phyloP scores from a whole-genome alignment of 2,888 invertebrate genomes.

The Alloscopus bannaensis region DNA sequence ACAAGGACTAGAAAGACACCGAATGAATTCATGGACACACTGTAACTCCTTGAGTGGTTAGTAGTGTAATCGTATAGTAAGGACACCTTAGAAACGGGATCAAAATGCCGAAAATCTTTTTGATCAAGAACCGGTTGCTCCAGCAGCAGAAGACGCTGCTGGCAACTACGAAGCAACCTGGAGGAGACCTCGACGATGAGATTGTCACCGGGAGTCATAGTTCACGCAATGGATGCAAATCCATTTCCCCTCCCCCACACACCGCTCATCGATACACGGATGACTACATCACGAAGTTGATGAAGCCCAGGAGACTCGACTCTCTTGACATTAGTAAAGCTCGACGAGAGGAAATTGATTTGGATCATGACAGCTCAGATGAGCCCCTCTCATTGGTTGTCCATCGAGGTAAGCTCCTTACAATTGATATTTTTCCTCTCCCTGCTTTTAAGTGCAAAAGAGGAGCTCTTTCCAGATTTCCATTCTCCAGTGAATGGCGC shows the following conservation, averaged over 20 bases:
- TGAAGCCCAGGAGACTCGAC: conserved; percentile 62
- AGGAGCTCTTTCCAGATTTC: too few species aligned
- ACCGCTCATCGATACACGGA: conserved; percentile 60
- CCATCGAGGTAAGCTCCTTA: conserved; percentile 75
- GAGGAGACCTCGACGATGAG: conserved; percentile 64
- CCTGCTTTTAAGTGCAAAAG: too few species aligned
- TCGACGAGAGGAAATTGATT: conserved; percentile 58
- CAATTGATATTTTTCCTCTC: background rate
- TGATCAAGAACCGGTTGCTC: conserved; percentile 92
- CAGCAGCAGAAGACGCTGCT: conserved; percentile 91
- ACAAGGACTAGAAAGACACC: too few species aligned
- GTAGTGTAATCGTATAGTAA: too few species aligned
- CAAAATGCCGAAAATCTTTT: conserved; percentile 93
- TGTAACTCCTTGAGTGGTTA: too few species aligned
- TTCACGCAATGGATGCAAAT: conserved; percentile 35
- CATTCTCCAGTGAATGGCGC: too few species aligned
- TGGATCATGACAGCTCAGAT: conserved; percentile 71
- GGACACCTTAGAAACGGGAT: conserved; percentile 22
- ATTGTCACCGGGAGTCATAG: conserved; percentile 62
- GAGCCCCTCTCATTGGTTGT: conserved; percentile 78
- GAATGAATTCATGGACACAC: too few species aligned
- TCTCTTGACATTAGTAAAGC: conserved; percentile 63
- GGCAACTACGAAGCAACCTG: conserved; percentile 82
- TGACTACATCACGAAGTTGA: conserved; percentile 56
- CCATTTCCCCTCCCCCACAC: conserved; percentile 38